phyloP scores from a whole-genome alignment of 37 sponge, comb jelly and placozoan species.

The Haliclona indistincta region DNA sequence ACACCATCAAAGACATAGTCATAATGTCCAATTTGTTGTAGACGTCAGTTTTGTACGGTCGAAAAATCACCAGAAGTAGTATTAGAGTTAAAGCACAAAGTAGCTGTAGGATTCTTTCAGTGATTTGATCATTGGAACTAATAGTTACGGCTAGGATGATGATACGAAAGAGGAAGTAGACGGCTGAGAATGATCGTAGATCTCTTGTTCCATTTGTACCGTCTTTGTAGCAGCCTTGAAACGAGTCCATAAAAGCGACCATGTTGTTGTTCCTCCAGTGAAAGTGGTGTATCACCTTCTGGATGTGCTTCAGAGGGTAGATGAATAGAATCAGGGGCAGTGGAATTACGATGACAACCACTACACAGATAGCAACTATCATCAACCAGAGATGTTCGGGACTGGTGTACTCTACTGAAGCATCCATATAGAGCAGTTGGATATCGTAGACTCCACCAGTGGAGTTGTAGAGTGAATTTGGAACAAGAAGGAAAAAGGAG shows the following conservation, averaged over 20 bases:
- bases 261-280: slow-evolving; percentile 7
- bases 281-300: slow-evolving; percentile 6
- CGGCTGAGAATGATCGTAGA: slow-evolving; percentile 33
- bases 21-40: slow-evolving; percentile 25
- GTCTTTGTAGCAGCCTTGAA: slow-evolving; percentile 52
- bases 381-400: slow-evolving; percentile 15
- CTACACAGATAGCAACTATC: slow-evolving; percentile 4
- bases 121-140: not conserved
- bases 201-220: slow-evolving; percentile 30
- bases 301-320: slow-evolving; percentile 28
- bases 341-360: slow-evolving; percentile 22
- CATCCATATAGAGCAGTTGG: slow-evolving; percentile 10
- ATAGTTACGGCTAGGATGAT: slow-evolving; percentile 6
- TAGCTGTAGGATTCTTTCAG: not conserved
- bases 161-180: slow-evolving; percentile 45
- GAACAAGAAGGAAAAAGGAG: slow-evolving; percentile 21
- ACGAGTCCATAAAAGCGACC: slow-evolving; percentile 38
- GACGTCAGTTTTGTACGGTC: slow-evolving; percentile 40
- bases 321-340: slow-evolving; percentile 36
- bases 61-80: not conserved
- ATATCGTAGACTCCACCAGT: not conserved
- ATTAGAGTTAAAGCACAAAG: not conserved
- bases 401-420: slow-evolving; percentile 17
- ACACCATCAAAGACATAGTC: too few relatives aligned
- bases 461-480: not conserved